Evolutionary conservation across 2,113 vertebrate genomes (phyloP), one percentile per base, ranked within the genome.

Genomic region (Myiagra hebetior): DNA sequence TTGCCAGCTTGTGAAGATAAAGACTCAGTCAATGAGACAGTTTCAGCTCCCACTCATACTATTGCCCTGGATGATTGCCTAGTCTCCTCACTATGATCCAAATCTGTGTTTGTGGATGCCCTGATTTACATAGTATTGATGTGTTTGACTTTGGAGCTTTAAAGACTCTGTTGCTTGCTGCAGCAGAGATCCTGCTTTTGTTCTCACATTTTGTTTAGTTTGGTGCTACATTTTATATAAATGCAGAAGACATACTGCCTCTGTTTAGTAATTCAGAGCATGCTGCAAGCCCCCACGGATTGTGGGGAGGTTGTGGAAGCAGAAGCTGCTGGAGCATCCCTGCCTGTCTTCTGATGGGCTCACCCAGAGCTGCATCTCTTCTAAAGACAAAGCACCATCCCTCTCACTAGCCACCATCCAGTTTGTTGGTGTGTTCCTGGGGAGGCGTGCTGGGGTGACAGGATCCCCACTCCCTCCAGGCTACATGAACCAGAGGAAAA

Each of bases 11-110:
- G 68, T 47, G 85, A 90, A 84, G 91, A 90, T 93, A 60, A 77
- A 90, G 72, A 44, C 73, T 82, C 53, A 85, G 77, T 91, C 60
- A 85, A 18, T 89, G 86, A 97, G 95, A 83, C 42, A 56, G 76
- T 79, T 92, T 76, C 76, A 57, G 62, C 86, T 91, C 96, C 93
- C 77, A 95, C 92, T 95, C 88, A 18, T 72, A 84, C 88, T 92
- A 69, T 60, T 96, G 94, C 91, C 88, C 95, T 97, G 96, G 95
- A 95, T 89, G 86, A 63, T 92, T 97, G 96, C 96, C 96, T 93
- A 79, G 83, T 89, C 86, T 94, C 62, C 56, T 94, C 53, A 69
- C 80, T 49, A 23, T 78, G 84, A 96, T 94, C 83, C 80, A 94
- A 11, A 87, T 89, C 42, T 78, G 65, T 87, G 80, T 87, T 94